Conservation (phyloP, 2,113 vertebrate genomes). For the Mus musculus region DNA sequence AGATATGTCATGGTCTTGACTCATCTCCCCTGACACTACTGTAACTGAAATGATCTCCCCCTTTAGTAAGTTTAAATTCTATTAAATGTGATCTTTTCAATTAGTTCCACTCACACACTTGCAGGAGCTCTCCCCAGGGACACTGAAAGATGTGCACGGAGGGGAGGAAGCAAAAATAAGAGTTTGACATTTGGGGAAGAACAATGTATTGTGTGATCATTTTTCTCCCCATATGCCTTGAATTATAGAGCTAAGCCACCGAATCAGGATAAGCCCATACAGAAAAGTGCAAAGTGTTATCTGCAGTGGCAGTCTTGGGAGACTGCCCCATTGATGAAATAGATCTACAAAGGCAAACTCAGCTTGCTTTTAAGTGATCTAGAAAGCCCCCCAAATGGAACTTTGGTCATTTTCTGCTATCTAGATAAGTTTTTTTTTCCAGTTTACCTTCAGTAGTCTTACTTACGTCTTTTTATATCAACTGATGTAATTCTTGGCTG, state of each 20-base stretch:
- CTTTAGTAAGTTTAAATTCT: conserved; percentile 71
- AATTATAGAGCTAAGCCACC: conserved; percentile 19
- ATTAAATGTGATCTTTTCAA: conserved; percentile 75
- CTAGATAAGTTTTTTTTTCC: neutral
- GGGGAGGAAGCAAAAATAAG: neutral
- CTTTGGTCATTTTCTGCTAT: conserved; percentile 54
- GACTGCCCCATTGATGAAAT: neutral
- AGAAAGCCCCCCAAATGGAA: conserved; percentile 48
- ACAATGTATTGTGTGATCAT: conserved; percentile 24
- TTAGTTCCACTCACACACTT: conserved; percentile 61
- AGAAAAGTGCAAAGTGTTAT: neutral
- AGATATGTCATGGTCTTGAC: conserved; percentile 30
- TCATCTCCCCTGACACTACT: conserved; percentile 13
- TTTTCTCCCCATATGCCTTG: neutral
- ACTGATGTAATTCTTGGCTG: conserved; percentile 24
- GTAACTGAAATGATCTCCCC: conserved; percentile 54
- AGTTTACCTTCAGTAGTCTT: conserved; percentile 42
- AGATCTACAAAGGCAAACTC: neutral
- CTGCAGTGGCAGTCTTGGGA: neutral
- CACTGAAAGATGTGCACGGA: conserved; percentile 23
- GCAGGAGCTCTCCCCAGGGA: conserved; percentile 62
- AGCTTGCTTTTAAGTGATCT: conserved; percentile 5
- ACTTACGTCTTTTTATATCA: conserved; percentile 47
- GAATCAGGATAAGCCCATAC: neutral
- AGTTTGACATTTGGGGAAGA: conserved; percentile 11